These are phyloP conservation scores for Microtus pennsylvanicus DNA, from an alignment of 2,113 vertebrate species.

Conservation along the genomic window DNA sequence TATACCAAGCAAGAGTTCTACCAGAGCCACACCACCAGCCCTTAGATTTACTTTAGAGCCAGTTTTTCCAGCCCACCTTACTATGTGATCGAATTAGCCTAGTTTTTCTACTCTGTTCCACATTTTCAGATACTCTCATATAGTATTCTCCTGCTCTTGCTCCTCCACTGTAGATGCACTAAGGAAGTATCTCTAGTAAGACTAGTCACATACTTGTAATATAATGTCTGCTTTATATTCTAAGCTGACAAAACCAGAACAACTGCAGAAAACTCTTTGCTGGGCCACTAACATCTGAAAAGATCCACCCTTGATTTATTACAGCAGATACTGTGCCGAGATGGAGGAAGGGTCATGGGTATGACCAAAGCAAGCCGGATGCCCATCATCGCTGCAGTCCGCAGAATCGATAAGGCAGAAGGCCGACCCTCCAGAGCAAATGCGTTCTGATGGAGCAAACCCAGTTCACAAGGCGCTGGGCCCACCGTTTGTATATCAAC, in stretches of 20 bases:
- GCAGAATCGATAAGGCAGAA: too few relatives aligned
- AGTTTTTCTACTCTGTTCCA: neutral
- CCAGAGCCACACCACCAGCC: neutral
- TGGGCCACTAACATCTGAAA: neutral
- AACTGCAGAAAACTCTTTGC: neutral
- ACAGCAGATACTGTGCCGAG: neutral
- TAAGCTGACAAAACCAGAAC: conserved; percentile 21
- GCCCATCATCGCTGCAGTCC: neutral
- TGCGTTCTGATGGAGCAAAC: too few relatives aligned
- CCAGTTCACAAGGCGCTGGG: too few relatives aligned
- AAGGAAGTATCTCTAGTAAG: neutral
- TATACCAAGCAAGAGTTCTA: neutral
- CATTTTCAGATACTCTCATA: neutral
- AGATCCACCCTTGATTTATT: neutral
- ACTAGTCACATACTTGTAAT: neutral
- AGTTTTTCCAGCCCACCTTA: neutral
- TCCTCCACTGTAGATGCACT: neutral
- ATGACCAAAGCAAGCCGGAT: neutral
- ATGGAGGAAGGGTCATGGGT: neutral
- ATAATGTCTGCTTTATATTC: neutral
- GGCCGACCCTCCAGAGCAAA: too few relatives aligned
- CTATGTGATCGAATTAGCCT: neutral
- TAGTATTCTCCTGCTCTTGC: neutral
- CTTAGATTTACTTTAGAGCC: neutral
- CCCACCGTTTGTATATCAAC: too few relatives aligned